phyloP scores from a whole-genome alignment of 1,140 invertebrate genomes.

The Drosophila novamexicana region DNA sequence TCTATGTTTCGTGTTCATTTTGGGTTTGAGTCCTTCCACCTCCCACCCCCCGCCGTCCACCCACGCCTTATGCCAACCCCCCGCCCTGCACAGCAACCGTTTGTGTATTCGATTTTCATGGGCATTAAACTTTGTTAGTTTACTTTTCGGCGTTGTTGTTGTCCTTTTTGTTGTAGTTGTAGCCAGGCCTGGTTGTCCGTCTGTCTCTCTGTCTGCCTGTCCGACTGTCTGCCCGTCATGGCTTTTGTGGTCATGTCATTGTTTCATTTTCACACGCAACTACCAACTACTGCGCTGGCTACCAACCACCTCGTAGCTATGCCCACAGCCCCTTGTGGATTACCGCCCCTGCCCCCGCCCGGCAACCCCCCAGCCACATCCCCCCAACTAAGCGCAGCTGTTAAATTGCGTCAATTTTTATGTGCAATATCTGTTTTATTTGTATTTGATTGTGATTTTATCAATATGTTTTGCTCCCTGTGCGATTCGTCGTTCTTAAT shows the following conservation, averaged over 20 bases:
- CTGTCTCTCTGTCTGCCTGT: conserved; percentile 1
- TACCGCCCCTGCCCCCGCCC: background rate
- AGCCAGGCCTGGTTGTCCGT: conserved; percentile 1
- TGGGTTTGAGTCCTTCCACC: background rate
- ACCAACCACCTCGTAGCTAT: conserved; percentile 10
- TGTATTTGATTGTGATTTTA: conserved; percentile 81
- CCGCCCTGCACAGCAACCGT: background rate
- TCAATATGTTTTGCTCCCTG: conserved; percentile 59
- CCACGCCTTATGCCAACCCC: background rate
- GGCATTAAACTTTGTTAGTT: conserved; percentile 56
- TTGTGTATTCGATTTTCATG: conserved; percentile 47
- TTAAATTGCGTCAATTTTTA: conserved; percentile 78
- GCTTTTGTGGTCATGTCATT: conserved; percentile 74
- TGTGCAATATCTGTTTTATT: conserved; percentile 80
- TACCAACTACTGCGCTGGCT: conserved; percentile 18
- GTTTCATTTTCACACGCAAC: conserved; percentile 80
- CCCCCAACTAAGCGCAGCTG: conserved; percentile 35
- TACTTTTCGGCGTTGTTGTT: background rate
- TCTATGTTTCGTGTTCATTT: conserved; percentile 38
- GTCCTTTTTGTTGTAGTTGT: conserved; percentile 4
- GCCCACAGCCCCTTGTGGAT: conserved; percentile 16
- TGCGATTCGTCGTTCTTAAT: conserved; percentile 52
- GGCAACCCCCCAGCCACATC: background rate
- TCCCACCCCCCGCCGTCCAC: background rate
- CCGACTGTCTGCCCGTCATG: conserved; percentile 32